These are phyloP conservation scores for Microcebus lehilahytsara DNA, from an alignment of 2,113 vertebrate species.

Conservation along the genomic window DNA sequence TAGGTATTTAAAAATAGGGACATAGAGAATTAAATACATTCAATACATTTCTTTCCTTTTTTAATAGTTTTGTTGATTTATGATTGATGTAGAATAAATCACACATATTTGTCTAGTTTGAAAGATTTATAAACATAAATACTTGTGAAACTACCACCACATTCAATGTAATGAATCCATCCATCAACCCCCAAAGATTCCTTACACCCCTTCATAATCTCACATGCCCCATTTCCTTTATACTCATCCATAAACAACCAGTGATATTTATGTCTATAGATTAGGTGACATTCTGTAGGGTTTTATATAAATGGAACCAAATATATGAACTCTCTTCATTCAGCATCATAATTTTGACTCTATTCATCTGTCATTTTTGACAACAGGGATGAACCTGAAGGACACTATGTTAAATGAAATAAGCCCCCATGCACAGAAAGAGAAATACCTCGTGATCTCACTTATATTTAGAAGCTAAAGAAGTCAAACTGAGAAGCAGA, in stretches of 20 bases:
- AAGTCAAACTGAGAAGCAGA: background rate
- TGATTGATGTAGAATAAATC: background rate
- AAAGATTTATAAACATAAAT: background rate
- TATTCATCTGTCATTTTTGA: background rate
- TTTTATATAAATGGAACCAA: background rate
- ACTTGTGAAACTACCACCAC: background rate
- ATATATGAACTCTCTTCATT: background rate
- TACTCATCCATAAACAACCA: background rate
- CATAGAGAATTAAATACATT: background rate
- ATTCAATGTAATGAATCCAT: background rate
- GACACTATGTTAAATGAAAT: background rate
- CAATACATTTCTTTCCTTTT: background rate
- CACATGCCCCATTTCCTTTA: background rate
- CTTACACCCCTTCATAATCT: background rate
- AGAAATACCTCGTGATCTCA: background rate
- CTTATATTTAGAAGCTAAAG: background rate
- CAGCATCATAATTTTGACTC: background rate
- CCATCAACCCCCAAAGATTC: background rate
- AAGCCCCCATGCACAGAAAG: background rate
- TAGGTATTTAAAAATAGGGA: constrained; percentile 43
- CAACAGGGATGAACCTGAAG: background rate
- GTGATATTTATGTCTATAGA: background rate
- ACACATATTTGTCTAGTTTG: background rate
- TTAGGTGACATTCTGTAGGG: background rate
- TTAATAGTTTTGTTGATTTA: background rate